Base-by-base conservation (phyloP, 35 echinoderm and acorn worm genomes). In the Ptychodera flava region DNA sequence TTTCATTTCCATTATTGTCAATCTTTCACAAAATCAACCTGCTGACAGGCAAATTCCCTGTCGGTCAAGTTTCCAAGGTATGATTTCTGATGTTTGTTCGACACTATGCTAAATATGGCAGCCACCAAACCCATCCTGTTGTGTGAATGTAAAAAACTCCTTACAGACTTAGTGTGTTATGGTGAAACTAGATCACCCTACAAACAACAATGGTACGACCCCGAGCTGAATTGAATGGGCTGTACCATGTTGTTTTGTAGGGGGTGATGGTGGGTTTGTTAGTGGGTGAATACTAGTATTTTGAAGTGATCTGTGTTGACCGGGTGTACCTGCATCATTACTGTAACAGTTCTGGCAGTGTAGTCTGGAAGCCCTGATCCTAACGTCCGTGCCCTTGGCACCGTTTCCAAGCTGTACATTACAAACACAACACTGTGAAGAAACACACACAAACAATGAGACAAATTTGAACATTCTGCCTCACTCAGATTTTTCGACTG, bases 271-370 rank as follows among this genome's bases (percentile, higher is more conserved):
- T 64, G 22, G 45, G 22, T 6, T 64, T 64, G 45, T 64, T 64
- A 64, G 45, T 64, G 6, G 45, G 22, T 64, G 45, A 22, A 22
- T 64, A 22, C 6, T 64, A 64, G 45, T 64, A 64, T 64, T 22
- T 64, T 6, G 45, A 12, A 64, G 6, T 64, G 22, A 12, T 22
- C 22, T 6, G 45, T 64, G 22, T 22, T 64, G 45, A 12, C 45
- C n/a, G n/a, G 45, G 6, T 22, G 22, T 82, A 98, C 95, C 95
- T 81, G 95, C 92, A 37, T 98, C 95, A 33, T 94, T 98, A 82
- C 95, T 98, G 90, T 98, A 98, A 78, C 95, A 98, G 88, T 94
- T 98, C 79, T 98, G 95, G 82, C 95, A 98, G 92, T 98, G 95
- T 80, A 98, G 89, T 87, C 91, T 88, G 75, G 84, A 88, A 33